Evolutionary conservation across 2,888 invertebrate species (phyloP).

Genomic region (Drosophila nr. perissopoda): DNA sequence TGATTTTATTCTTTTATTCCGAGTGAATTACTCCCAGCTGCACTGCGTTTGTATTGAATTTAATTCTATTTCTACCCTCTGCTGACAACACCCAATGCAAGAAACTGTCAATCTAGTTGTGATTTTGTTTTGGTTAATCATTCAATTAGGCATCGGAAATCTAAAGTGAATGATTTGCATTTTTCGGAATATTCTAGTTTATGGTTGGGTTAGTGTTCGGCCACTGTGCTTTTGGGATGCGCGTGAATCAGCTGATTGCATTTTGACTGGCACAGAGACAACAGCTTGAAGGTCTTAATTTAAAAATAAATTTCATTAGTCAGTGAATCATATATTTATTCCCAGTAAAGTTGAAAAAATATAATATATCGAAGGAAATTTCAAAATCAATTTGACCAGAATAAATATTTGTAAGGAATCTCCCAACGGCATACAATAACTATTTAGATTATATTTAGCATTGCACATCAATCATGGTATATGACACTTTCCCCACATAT

Average conservation of each 20-base stretch:
- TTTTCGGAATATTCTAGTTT: slow-evolving; percentile 11
- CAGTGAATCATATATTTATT: slow-evolving; percentile 6
- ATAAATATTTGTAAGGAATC: not conserved
- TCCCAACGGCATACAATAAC: not conserved
- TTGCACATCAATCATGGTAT: slow-evolving; percentile 39
- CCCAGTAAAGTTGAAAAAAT: not conserved
- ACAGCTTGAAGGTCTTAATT: slow-evolving; percentile 49
- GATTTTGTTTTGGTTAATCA: slow-evolving; percentile 55
- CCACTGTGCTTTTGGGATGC: slow-evolving; percentile 14
- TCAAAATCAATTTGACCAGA: not conserved
- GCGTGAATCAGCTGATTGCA: slow-evolving; percentile 51
- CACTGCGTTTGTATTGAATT: slow-evolving; percentile 20
- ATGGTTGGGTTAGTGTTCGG: slow-evolving; percentile 6
- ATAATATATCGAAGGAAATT: not conserved
- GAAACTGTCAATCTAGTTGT: slow-evolving; percentile 58
- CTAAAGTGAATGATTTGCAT: slow-evolving; percentile 55
- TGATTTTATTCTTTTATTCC: not conserved
- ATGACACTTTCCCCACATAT: slow-evolving; percentile 12
- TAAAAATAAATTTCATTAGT: slow-evolving; percentile 17
- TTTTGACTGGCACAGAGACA: slow-evolving; percentile 44
- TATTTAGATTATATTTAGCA: slow-evolving; percentile 2
- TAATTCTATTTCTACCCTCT: not conserved
- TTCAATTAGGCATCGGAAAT: slow-evolving; percentile 43
- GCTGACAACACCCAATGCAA: slow-evolving; percentile 5
- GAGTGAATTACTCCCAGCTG: slow-evolving; percentile 21